Conservation (phyloP, 64 coral and sea anemone species). For the Montipora foliosa region DNA sequence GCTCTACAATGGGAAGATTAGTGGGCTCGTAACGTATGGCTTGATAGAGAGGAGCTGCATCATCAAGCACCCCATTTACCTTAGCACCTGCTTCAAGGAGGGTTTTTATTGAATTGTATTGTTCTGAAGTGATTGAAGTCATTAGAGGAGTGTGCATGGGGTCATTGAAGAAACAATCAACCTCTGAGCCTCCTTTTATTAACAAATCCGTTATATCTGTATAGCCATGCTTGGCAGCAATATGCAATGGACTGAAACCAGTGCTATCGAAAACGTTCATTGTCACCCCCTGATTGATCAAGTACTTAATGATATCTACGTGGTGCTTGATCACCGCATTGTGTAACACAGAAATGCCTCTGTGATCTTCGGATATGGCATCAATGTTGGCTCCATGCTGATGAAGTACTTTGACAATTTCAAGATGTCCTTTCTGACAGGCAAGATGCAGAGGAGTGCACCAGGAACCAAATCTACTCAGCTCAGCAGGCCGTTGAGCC, state of each 20-base stretch:
- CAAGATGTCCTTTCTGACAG: slow-evolving; percentile 48
- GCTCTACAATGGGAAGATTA: slow-evolving; percentile 34
- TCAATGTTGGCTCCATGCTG: slow-evolving; percentile 51
- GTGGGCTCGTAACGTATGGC: slow-evolving; percentile 36
- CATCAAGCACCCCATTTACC: slow-evolving; percentile 29
- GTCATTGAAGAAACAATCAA: background rate
- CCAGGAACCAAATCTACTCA: slow-evolving; percentile 43
- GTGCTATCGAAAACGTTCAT: slow-evolving; percentile 28
- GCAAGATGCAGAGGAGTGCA: slow-evolving; percentile 42
- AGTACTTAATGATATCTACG: background rate
- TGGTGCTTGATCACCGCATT: slow-evolving; percentile 12
- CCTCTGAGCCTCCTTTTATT: background rate
- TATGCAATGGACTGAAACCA: slow-evolving; percentile 47
- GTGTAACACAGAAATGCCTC: slow-evolving; percentile 33
- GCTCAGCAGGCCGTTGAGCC: slow-evolving; percentile 9
- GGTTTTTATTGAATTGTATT: slow-evolving; percentile 29
- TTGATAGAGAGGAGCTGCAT: slow-evolving; percentile 37
- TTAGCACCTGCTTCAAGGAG: slow-evolving; percentile 39
- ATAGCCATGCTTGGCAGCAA: slow-evolving; percentile 31
- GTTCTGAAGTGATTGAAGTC: slow-evolving; percentile 30
- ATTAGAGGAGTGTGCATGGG: slow-evolving; percentile 19
- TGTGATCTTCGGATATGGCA: slow-evolving; percentile 21
- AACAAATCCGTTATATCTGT: slow-evolving; percentile 38
- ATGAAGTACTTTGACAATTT: slow-evolving; percentile 32
- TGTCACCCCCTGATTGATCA: slow-evolving; percentile 11